Conservation (phyloP, 2,888 invertebrate species). For the Nemotelus pantherinus region DNA sequence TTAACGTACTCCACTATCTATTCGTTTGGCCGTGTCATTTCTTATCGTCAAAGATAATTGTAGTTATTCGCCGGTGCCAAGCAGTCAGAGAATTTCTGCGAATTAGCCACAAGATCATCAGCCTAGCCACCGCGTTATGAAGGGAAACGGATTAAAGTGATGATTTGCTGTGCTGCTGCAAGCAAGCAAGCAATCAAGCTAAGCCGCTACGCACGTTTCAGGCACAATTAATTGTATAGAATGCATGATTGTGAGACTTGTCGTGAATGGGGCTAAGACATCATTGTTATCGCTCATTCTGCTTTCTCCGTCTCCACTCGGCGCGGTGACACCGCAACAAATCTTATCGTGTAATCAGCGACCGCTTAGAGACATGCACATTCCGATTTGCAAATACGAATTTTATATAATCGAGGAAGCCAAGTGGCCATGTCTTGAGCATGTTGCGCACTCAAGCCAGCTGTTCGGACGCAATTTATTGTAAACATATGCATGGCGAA, state of each 20-base stretch:
- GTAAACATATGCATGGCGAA: too few species aligned
- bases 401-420: conserved; percentile 17
- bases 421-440: background rate
- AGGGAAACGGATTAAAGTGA: background rate
- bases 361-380: conserved; percentile 29
- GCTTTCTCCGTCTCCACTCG: conserved; percentile 27
- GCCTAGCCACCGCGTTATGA: background rate
- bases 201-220: conserved; percentile 5
- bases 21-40: background rate
- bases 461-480: background rate
- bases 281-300: conserved; percentile 28
- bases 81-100: conserved; percentile 16
- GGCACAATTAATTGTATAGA: background rate
- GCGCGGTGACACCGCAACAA: background rate
- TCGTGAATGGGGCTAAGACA: background rate
- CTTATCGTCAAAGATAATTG: conserved; percentile 20
- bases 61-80: conserved; percentile 1
- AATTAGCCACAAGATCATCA: conserved; percentile 19
- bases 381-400: conserved; percentile 24
- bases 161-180: conserved; percentile 13
- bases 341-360: conserved; percentile 30
- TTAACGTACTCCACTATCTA: conserved; percentile 28
- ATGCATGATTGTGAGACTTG: conserved; percentile 12
- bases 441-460: background rate
- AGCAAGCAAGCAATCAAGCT: background rate